These are phyloP conservation scores for Embidobia sp. DNA, from an alignment of 2,888 invertebrate genomes.

Conservation along the genomic window DNA sequence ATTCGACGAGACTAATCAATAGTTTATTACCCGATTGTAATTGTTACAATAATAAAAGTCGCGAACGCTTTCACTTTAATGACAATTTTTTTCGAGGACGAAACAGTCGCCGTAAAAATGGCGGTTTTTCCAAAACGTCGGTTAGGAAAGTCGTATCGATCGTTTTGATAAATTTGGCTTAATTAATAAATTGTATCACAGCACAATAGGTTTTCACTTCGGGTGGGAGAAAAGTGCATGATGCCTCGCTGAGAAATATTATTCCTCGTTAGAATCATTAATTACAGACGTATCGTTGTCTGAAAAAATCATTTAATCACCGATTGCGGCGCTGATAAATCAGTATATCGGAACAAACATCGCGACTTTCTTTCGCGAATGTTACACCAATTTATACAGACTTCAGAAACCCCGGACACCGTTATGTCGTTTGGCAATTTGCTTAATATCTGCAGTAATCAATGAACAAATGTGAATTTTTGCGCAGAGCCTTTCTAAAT, in stretches of 20 bases:
- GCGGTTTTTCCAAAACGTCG: no score
- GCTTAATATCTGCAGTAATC: constrained; percentile 12
- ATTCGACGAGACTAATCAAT: neutral
- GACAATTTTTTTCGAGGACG: constrained; percentile 1
- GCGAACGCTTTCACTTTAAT: constrained; percentile 10
- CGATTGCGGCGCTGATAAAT: constrained; percentile 6
- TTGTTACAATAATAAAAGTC: neutral
- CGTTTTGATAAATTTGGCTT: no score
- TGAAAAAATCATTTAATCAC: neutral
- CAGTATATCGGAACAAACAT: constrained; percentile 14
- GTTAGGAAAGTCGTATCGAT: no score
- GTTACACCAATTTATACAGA: constrained; percentile 9
- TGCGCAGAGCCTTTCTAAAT: constrained; percentile 47
- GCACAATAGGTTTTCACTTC: neutral
- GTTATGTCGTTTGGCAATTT: constrained; percentile 5
- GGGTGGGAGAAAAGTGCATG: neutral
- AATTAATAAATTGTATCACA: neutral
- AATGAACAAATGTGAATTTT: constrained; percentile 6
- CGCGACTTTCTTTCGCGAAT: constrained; percentile 19
- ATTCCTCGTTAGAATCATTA: constrained; percentile 4
- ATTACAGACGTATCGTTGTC: neutral
- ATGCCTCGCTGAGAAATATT: neutral
- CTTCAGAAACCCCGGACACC: neutral
- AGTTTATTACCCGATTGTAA: neutral
- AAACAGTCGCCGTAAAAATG: no score